These are phyloP conservation scores for Rhinoderma darwinii DNA, from an alignment of 2,113 vertebrate species.

Conservation along the genomic window DNA sequence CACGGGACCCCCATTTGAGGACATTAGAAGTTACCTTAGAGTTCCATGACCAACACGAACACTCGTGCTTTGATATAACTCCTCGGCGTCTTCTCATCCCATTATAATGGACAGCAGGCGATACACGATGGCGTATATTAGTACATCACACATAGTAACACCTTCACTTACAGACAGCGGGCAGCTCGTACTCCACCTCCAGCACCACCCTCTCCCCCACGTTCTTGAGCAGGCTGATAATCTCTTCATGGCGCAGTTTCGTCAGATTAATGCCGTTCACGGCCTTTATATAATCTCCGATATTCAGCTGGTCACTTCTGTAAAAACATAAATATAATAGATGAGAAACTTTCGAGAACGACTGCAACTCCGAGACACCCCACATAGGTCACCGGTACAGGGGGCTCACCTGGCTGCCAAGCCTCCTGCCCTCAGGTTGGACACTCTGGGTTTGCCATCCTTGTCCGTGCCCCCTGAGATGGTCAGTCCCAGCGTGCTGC, in stretches of 20 bases:
- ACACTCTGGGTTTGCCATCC: conserved; percentile 94
- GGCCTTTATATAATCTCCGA: conserved; percentile 95
- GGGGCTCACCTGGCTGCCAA: conserved; percentile 90
- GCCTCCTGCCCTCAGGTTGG: conserved; percentile 91
- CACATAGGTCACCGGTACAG: neutral
- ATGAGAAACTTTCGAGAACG: too few relatives aligned
- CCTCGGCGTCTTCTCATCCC: neutral
- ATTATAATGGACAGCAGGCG: neutral
- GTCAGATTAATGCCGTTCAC: conserved; percentile 96
- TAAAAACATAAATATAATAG: neutral
- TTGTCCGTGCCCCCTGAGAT: conserved; percentile 97
- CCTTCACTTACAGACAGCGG: conserved; percentile 81
- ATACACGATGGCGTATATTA: neutral
- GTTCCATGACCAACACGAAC: too few relatives aligned
- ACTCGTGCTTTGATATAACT: neutral
- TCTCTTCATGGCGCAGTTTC: conserved; percentile 93
- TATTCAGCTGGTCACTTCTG: conserved; percentile 95
- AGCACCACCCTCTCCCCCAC: conserved; percentile 95
- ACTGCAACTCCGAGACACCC: too few relatives aligned
- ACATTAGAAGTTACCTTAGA: neutral
- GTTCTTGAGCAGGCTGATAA: conserved; percentile 94
- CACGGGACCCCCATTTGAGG: neutral
- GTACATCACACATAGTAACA: neutral
- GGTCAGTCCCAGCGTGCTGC: conserved; percentile 92
- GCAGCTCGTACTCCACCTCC: conserved; percentile 96